phyloP scores from a whole-genome alignment of 2,113 vertebrate genomes.

The Sinosuthora webbiana region DNA sequence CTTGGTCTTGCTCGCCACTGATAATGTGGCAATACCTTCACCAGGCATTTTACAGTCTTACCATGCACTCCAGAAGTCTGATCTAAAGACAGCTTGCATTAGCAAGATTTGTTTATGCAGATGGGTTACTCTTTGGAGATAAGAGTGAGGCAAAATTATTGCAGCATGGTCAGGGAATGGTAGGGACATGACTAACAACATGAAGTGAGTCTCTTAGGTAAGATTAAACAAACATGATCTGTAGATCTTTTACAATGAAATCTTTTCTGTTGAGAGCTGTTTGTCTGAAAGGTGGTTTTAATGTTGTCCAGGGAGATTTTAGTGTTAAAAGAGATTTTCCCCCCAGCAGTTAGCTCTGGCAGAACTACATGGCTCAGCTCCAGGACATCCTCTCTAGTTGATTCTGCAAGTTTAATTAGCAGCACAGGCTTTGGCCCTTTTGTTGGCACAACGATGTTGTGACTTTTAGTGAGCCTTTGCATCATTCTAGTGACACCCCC shows the following conservation, averaged over 20 bases:
- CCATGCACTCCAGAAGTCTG: background rate
- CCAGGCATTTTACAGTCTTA: background rate
- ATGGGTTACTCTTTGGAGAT: background rate
- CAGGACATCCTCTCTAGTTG: conserved; percentile 20
- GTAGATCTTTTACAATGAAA: background rate
- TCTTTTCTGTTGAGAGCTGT: background rate
- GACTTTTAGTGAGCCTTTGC: background rate
- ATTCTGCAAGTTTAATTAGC: conserved; percentile 39
- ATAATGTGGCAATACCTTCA: background rate
- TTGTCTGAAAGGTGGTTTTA: background rate
- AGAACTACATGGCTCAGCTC: conserved; percentile 19
- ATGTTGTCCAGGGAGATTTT: background rate
- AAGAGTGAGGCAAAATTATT: background rate
- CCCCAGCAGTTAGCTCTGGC: background rate
- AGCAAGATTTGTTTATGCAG: background rate
- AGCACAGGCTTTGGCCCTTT: background rate
- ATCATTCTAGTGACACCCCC: background rate
- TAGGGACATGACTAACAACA: background rate
- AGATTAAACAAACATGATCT: background rate
- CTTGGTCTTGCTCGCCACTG: background rate
- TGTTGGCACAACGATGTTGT: background rate
- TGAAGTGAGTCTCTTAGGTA: background rate
- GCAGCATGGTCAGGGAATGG: background rate
- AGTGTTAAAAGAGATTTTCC: background rate
- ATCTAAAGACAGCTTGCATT: background rate